Base-by-base conservation (phyloP, 2,888 invertebrate species). In the Cosmopolites sordidus region DNA sequence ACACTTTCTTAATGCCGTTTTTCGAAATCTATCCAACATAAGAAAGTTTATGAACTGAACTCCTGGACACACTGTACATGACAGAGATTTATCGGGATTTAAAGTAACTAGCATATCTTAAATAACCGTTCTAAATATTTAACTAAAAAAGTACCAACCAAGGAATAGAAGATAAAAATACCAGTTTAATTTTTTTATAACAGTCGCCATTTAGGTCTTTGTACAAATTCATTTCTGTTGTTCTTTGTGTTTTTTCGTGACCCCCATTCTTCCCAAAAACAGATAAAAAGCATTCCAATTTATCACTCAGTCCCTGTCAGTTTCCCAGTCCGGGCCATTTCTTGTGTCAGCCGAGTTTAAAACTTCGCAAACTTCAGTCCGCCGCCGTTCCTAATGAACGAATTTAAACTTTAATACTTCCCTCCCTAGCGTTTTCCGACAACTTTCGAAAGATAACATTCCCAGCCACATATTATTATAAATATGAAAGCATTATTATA, bases 201-300 rank as follows among this genome's bases (percentile, higher is more conserved):
- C n/a, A n/a, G n/a, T n/a, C n/a, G n/a, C 22, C 22, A 22, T 22
- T 22, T 22, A 5, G 22, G 22, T 48, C 41, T 30, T 33, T 48
- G 11, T 29, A 37, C n/a, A 37, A 45, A 45, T 37, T 17, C 45
- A 27, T 33, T 15, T 44, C 41, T 40, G 48, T 42, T 48, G 22
- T 22, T 22, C 22, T 22, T 39, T 16, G 22, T 33, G 41, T 48
- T 48, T 48, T 48, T 12, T 39, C 29, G 11, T 18, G 22, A 43
- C 43, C 43, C 29, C 27, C 22, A 43, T 44, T 55, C 27, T 8
- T 22, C 46, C 42, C 43, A 50, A 16, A 60, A 58, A 58, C 50
- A 55, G 59, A 60, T 62, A 65, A 64, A 64, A 65, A 65, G 58
- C 56, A 15, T 60, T 60, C 63, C 61, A 62, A 66, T 66, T 64